Percentiles rank a stretch among this genome's conserved stretches.
Conservation (phyloP, 2,888 invertebrate species). For the Chorisops tibialis region DNA sequence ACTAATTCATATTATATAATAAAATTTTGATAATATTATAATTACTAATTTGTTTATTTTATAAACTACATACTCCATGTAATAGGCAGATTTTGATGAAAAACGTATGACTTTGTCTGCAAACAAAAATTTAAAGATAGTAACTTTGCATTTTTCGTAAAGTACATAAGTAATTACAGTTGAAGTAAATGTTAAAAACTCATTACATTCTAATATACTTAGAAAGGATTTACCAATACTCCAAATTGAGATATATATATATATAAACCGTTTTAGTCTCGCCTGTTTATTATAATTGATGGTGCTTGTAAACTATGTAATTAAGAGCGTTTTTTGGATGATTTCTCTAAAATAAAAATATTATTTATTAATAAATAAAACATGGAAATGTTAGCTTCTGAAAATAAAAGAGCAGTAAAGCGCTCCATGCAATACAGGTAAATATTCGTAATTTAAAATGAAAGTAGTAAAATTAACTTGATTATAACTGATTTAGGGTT, state of each 20-base stretch:
- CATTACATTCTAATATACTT: background rate
- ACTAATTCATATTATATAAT: background rate
- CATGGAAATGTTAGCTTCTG: too few species aligned
- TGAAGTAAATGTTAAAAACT: background rate
- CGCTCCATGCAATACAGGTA: too few species aligned
- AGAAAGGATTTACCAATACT: slow-evolving; percentile 32
- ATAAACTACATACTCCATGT: slow-evolving; percentile 32
- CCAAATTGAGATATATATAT: slow-evolving; percentile 13
- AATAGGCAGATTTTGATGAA: slow-evolving; percentile 22
- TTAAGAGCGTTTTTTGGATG: slow-evolving; percentile 53
- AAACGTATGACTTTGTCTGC: background rate
- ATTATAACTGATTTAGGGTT: too few species aligned
- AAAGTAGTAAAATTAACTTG: too few species aligned
- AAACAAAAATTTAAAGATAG: background rate
- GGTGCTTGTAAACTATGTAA: slow-evolving; percentile 48
- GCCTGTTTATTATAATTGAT: slow-evolving; percentile 38
- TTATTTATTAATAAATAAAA: too few species aligned
- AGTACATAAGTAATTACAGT: slow-evolving; percentile 17
- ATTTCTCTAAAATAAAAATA: slow-evolving; percentile 44
- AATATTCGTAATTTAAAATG: too few species aligned
- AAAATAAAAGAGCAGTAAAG: too few species aligned
- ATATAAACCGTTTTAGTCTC: slow-evolving; percentile 43
- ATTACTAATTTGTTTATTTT: slow-evolving; percentile 35
- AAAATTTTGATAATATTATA: too few species aligned
- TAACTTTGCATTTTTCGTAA: background rate